Base-by-base conservation (phyloP, 1,140 invertebrate genomes). In the Idris sp. region DNA sequence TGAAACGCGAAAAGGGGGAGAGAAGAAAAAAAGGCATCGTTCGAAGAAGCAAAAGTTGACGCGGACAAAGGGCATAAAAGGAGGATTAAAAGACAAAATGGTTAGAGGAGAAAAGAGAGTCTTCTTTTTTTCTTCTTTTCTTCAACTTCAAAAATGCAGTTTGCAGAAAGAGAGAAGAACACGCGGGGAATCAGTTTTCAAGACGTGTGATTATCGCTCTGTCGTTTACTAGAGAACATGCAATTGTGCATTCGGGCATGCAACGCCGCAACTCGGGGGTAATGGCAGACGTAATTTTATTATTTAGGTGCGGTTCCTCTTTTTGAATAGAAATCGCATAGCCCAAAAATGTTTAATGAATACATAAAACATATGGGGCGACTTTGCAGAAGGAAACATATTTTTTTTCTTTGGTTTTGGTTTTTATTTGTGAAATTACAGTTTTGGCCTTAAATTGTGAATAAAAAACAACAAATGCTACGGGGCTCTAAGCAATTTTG, bases 121-220 rank as follows among this genome's bases (percentile, higher is more conserved):
- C n/a, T n/a, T n/a, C n/a, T n/a, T n/a, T n/a, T n/a, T n/a, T n/a
- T n/a, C n/a, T n/a, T n/a, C 15, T 33, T 51, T 59, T 65, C 46
- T 38, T 13, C 18, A 10, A 14, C 11, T 26, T 53, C 46, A 69
- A 65, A 22, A 49, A 44, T 28, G 46, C 33, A 53, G 28, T 48
- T 58, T 67, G 36, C 35, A 67, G 38, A 67, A 77, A 48, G 54
- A 53, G 36, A 33, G 49, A 65, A 65, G 65, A n/a, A n/a, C n/a
- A 56, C 40, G 41, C 65, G 36, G 28, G 44, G 43, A 58, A 53
- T 56, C 38, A 61, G 36, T 76, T 78, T 40, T 40, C 68, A 78
- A 77, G 53, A 75, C 76, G 72, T 79, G 59, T 83, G 83, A 84
- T 84, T 84, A 83, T 77, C 75, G 71, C 44, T 74, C 78, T 80